phyloP scores from a whole-genome alignment of 2,888 invertebrate species.

The Nebria brevicollis region DNA sequence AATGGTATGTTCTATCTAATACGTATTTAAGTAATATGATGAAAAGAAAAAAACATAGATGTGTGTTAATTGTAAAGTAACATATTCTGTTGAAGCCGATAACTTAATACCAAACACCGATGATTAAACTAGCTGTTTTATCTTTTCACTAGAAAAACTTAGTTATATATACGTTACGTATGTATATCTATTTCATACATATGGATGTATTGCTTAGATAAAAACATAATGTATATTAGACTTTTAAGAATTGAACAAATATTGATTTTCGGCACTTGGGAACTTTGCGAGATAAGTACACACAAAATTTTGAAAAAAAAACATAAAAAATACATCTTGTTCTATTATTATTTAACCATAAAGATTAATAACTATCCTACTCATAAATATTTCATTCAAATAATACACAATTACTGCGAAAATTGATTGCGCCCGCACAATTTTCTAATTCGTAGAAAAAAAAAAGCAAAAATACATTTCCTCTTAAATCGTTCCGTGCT shows the following conservation, averaged over 20 bases:
- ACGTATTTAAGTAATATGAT: neutral
- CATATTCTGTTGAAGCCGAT: neutral
- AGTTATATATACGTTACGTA: neutral
- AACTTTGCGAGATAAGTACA: neutral
- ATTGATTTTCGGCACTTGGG: slow-evolving; percentile 29
- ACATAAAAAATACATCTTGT: no score
- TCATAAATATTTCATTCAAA: no score
- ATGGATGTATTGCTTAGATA: neutral
- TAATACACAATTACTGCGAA: no score
- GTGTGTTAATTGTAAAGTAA: neutral
- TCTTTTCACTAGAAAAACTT: slow-evolving; percentile 1
- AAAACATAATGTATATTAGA: neutral
- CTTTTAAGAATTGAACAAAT: neutral
- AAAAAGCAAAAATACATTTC: no score
- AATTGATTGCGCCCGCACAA: no score
- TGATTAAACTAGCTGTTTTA: neutral
- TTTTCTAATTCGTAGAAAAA: no score
- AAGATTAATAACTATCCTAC: no score
- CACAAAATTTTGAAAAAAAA: neutral
- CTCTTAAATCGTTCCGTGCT: no score
- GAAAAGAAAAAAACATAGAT: neutral
- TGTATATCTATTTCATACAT: neutral
- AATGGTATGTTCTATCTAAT: neutral
- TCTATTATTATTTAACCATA: no score
- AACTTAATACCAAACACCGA: slow-evolving; percentile 1